Evolutionary conservation across 2,797 vertebrate genomes (phyloP).

Genomic region (Danionella dracula): DNA sequence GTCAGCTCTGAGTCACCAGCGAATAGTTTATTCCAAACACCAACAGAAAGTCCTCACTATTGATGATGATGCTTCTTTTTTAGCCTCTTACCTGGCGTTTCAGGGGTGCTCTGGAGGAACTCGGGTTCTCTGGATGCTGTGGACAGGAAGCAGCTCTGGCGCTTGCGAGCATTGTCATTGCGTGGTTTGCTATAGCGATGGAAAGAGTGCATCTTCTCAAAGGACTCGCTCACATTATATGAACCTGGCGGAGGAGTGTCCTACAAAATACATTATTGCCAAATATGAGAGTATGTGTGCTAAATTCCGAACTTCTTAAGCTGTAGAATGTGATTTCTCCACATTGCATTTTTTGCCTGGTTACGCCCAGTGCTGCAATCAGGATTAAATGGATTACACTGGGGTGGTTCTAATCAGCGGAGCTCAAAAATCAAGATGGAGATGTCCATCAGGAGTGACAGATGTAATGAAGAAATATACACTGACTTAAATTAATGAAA

Average conservation of each 20-base stretch:
- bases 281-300: background rate
- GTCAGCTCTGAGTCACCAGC: too few relatives aligned
- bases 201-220: slow-evolving; percentile 57
- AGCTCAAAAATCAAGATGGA: background rate
- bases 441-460: background rate
- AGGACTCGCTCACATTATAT: slow-evolving; percentile 66
- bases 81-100: slow-evolving; percentile 62
- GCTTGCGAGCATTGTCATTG: slow-evolving; percentile 59
- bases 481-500: background rate
- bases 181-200: slow-evolving; percentile 55
- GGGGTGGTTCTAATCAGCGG: background rate
- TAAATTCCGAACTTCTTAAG: too few relatives aligned
- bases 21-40: too few relatives aligned
- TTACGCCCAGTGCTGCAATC: too few relatives aligned
- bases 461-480: background rate
- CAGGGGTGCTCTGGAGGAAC: slow-evolving; percentile 34
- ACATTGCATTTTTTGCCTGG: too few relatives aligned
- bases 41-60: too few relatives aligned
- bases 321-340: too few relatives aligned
- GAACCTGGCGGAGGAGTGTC: slow-evolving; percentile 64
- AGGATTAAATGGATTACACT: too few relatives aligned
- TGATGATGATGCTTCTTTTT: too few relatives aligned
- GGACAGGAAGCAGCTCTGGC: slow-evolving; percentile 71
- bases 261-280: slow-evolving; percentile 49
- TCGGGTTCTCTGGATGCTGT: slow-evolving; percentile 48